Conservation (phyloP, 2,797 vertebrate species). For the Muscicapa striata region DNA sequence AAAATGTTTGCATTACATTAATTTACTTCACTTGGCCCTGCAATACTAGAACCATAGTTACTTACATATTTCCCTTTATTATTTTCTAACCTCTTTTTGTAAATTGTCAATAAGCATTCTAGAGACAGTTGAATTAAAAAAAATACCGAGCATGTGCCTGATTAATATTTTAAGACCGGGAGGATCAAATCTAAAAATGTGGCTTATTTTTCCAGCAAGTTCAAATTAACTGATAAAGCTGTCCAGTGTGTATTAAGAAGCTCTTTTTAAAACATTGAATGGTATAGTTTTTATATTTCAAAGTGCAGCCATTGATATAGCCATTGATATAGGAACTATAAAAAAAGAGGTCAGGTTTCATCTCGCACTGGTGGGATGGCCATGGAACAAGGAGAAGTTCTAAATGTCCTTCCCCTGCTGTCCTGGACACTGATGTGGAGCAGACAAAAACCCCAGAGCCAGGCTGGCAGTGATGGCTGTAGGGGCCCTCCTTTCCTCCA, state of each 20-base stretch:
- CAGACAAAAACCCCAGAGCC: constrained; percentile 75
- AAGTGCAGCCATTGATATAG: background rate
- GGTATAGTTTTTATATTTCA: background rate
- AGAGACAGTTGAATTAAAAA: constrained; percentile 73
- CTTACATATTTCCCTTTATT: constrained; percentile 77
- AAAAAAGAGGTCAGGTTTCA: background rate
- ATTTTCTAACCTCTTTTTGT: constrained; percentile 77
- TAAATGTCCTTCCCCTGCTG: constrained; percentile 75
- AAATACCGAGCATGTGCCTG: constrained; percentile 67
- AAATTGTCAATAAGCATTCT: constrained; percentile 77
- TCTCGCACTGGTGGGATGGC: background rate
- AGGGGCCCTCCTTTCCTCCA: background rate
- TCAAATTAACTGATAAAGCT: constrained; percentile 18
- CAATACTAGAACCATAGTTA: constrained; percentile 68
- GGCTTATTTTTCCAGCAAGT: background rate
- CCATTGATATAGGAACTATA: background rate
- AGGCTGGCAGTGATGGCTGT: constrained; percentile 76
- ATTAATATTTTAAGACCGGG: constrained; percentile 80
- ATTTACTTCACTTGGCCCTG: constrained; percentile 71
- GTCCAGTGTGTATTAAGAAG: background rate
- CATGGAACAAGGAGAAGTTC: background rate
- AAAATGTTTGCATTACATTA: constrained; percentile 69
- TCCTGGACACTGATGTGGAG: constrained; percentile 68
- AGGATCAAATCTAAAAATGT: constrained; percentile 69
- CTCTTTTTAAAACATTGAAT: background rate